A percentile compares a stretch with the other conserved stretches of the same genome.
These are phyloP conservation scores for Poecilia gillii DNA, from an alignment of 2,797 vertebrate genomes.

Conservation along the genomic window DNA sequence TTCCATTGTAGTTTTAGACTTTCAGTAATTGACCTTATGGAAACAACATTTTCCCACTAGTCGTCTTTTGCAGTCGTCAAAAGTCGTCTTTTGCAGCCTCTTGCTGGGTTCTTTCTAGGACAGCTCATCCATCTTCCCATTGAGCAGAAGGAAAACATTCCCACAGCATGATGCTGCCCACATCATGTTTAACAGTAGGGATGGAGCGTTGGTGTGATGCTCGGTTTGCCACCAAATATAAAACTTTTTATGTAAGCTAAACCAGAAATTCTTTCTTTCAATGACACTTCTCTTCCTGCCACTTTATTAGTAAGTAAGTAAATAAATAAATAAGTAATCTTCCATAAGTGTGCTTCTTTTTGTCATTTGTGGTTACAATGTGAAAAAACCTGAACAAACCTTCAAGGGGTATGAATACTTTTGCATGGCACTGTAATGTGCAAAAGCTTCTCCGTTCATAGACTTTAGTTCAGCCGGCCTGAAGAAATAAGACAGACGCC, in stretches of 20 bases:
- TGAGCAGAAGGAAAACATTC: background rate
- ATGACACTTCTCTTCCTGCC: background rate
- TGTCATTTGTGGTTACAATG: background rate
- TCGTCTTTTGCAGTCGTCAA: background rate
- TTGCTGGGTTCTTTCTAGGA: background rate
- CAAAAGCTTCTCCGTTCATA: background rate
- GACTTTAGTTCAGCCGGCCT: background rate
- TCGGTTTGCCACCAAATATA: background rate
- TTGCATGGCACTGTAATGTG: constrained; percentile 1
- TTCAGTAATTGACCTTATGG: background rate
- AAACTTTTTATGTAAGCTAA: background rate
- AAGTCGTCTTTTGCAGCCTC: background rate
- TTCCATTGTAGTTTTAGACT: background rate
- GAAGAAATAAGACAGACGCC: background rate
- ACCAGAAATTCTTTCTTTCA: background rate
- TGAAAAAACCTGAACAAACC: background rate
- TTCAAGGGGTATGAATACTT: background rate
- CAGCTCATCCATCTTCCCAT: background rate
- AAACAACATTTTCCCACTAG: background rate
- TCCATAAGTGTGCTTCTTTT: background rate
- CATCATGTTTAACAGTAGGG: background rate
- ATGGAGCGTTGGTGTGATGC: background rate
- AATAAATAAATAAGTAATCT: background rate
- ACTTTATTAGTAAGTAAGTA: background rate
- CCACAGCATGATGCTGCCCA: background rate